Evolutionary conservation across 2,113 vertebrate species (phyloP).

Genomic region (Leptodactylus fuscus): DNA sequence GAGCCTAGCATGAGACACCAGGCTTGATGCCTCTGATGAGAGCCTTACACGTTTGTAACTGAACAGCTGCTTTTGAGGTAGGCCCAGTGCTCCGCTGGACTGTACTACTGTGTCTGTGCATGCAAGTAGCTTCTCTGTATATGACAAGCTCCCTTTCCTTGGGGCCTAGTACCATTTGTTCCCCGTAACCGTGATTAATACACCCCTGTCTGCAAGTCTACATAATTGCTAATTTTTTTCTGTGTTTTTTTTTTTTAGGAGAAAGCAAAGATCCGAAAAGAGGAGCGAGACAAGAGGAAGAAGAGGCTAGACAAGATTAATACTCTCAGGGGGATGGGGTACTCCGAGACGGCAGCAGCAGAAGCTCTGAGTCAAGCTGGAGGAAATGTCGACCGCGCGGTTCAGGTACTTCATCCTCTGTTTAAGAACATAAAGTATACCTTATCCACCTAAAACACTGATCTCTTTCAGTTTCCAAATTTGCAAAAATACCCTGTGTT

Average conservation of each 20-base stretch:
- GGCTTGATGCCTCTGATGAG: no score
- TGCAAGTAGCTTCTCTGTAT: no score
- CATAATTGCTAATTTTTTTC: no score
- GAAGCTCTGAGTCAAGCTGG: slow-evolving; percentile 78
- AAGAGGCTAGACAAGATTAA: slow-evolving; percentile 75
- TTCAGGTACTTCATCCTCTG: slow-evolving; percentile 70
- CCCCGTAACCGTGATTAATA: no score
- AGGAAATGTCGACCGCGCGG: slow-evolving; percentile 83
- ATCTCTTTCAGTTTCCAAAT: not conserved
- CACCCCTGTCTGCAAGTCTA: no score
- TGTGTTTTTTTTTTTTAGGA: slow-evolving; percentile 74
- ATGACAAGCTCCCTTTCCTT: no score
- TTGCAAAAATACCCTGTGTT: not conserved
- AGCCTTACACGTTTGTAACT: no score
- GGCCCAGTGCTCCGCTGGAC: no score
- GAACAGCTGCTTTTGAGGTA: no score
- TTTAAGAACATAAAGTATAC: not conserved
- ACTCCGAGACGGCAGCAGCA: slow-evolving; percentile 78
- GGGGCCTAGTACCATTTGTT: no score
- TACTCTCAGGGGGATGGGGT: slow-evolving; percentile 82
- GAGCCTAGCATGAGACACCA: no score
- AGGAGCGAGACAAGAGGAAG: slow-evolving; percentile 80
- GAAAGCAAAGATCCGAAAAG: slow-evolving; percentile 78
- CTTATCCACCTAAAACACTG: not conserved
- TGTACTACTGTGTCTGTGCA: no score